Percentiles rank a stretch among this genome's conserved stretches.
These are phyloP conservation scores for Coracias cyanogaster DNA, from an alignment of 2,797 vertebrate species.

Conservation along the genomic window DNA sequence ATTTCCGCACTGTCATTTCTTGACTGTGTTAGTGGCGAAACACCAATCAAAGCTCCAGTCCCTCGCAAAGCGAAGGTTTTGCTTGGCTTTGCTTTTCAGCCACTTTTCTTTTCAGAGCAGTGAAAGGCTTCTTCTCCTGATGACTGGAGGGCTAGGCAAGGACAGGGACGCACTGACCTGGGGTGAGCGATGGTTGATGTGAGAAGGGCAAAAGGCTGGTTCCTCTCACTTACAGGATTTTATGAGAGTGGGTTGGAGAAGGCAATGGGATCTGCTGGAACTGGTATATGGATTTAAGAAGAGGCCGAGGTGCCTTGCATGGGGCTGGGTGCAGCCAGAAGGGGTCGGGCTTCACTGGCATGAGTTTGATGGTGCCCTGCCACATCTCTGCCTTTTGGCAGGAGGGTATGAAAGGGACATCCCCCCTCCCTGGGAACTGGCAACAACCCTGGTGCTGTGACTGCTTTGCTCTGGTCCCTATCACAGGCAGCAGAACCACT, in stretches of 20 bases:
- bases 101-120: neutral
- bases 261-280: neutral
- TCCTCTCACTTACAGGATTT: fast-evolving
- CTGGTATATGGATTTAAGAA: neutral
- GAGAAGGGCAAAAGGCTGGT: neutral
- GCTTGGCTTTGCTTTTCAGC: conserved; percentile 12
- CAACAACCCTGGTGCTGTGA: neutral
- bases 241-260: neutral
- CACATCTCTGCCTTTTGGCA: neutral
- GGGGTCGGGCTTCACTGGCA: neutral
- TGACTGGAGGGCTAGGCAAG: neutral
- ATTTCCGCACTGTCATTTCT: conserved; percentile 35
- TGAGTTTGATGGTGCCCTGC: neutral
- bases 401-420: neutral
- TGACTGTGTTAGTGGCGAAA: conserved; percentile 7
- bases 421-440: neutral
- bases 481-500: fast-evolving
- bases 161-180: fast-evolving
- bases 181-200: fast-evolving
- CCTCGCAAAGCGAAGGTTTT: neutral
- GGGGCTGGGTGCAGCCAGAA: neutral
- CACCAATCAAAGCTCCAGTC: neutral
- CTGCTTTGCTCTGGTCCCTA: neutral
- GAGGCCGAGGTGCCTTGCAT: neutral
- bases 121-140: neutral